Evolutionary conservation across 2,113 vertebrate genomes (phyloP).

Genomic region (Chloroceryle aenea): DNA sequence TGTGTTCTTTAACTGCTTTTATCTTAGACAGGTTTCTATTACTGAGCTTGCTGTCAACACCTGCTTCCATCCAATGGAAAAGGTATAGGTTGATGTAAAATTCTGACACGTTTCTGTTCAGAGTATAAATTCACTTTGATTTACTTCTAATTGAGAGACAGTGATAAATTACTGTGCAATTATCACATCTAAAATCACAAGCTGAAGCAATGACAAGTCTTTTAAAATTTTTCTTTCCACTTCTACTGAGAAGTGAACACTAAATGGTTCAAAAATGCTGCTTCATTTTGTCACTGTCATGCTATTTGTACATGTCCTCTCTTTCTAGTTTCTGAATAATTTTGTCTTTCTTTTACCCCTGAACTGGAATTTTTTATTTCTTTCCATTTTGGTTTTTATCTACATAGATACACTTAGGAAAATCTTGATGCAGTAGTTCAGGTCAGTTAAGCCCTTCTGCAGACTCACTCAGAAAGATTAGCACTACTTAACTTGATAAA

Average conservation of each 20-base stretch:
- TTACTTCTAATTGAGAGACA: conserved; percentile 35
- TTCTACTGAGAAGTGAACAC: not conserved
- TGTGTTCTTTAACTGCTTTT: not conserved
- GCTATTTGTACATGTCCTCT: not conserved
- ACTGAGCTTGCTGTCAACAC: not conserved
- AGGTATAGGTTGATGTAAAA: conserved; percentile 6
- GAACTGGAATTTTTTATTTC: not conserved
- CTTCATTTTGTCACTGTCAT: conserved; percentile 28
- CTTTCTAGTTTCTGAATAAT: not conserved
- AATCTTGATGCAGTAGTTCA: too few relatives aligned
- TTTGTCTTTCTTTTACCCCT: not conserved
- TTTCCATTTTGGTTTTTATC: not conserved
- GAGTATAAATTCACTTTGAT: conserved; percentile 30
- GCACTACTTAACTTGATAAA: not conserved
- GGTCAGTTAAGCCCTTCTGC: not conserved
- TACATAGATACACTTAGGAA: not conserved
- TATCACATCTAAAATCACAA: conserved; percentile 2
- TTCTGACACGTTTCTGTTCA: conserved; percentile 4
- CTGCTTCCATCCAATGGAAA: conserved; percentile 16
- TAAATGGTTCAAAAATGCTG: not conserved
- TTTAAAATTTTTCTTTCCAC: conserved; percentile 21
- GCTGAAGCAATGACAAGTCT: conserved; percentile 27
- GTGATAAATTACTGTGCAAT: conserved; percentile 49
- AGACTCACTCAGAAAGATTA: not conserved
- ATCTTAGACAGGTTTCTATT: not conserved